A percentile compares a stretch with the other conserved stretches of the same genome.
These are phyloP conservation scores for Cantharis rustica DNA, from an alignment of 2,888 invertebrate species.

Conservation along the genomic window DNA sequence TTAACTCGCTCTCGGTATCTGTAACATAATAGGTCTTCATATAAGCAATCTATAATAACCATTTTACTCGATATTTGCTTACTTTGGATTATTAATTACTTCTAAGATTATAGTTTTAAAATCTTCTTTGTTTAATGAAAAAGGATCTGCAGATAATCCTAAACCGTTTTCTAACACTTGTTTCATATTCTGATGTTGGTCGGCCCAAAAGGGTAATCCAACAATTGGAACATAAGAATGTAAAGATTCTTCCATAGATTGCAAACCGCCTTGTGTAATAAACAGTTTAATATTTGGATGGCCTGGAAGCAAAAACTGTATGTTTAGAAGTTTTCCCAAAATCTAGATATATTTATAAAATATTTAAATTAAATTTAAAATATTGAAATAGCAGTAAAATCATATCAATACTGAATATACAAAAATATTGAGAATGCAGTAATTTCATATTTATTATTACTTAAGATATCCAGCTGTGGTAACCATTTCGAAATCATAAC, in stretches of 20 bases:
- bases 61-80: background rate
- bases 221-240: background rate
- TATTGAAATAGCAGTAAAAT: too few species aligned
- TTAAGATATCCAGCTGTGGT: constrained; percentile 52
- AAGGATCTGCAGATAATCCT: background rate
- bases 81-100: background rate
- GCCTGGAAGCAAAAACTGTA: background rate
- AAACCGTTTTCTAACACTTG: background rate
- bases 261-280: background rate
- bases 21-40: too few species aligned
- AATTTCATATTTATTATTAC: too few species aligned
- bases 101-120: background rate
- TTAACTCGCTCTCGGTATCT: background rate
- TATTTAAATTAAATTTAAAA: too few species aligned
- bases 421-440: too few species aligned
- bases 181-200: background rate
- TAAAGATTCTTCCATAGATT: background rate
- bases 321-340: too few species aligned
- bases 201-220: background rate
- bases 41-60: too few species aligned
- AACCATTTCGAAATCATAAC: constrained; percentile 53
- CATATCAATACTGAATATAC: too few species aligned
- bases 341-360: too few species aligned
- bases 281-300: background rate
- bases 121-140: background rate